Percentiles rank a stretch among this genome's conserved stretches.
phyloP scores from a whole-genome alignment of 2,797 vertebrate species.

The Eulemur rubriventer region DNA sequence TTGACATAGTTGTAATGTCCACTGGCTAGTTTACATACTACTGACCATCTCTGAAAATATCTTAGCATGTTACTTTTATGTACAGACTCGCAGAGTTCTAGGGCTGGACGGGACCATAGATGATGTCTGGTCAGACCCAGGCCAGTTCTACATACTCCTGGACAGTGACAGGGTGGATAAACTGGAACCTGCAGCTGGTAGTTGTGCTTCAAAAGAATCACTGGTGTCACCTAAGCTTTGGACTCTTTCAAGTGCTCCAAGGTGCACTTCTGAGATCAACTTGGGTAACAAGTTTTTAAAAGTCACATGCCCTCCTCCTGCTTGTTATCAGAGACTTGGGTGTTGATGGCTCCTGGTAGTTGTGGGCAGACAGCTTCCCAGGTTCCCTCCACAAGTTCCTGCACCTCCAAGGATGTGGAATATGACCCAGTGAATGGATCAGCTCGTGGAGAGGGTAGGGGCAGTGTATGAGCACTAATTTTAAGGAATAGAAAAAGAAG shows the following conservation, averaged over 20 bases:
- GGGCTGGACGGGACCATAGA: neutral
- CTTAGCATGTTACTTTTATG: neutral
- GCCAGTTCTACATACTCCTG: too few species aligned
- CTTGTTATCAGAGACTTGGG: neutral
- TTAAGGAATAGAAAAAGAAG: neutral
- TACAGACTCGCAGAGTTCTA: neutral
- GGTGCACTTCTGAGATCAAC: neutral
- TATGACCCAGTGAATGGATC: neutral
- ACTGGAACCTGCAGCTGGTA: neutral
- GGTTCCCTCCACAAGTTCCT: neutral
- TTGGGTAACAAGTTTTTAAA: neutral
- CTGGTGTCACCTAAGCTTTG: neutral
- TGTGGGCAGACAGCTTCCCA: neutral
- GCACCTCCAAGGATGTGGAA: neutral
- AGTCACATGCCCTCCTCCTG: neutral
- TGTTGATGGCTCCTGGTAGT: neutral
- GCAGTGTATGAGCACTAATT: neutral
- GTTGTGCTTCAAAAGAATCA: neutral
- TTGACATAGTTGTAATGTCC: neutral
- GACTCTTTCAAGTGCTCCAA: neutral
- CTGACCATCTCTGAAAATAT: neutral
- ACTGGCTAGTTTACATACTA: neutral
- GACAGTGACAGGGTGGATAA: neutral
- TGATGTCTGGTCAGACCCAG: neutral
- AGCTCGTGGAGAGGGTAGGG: neutral